Conservation (phyloP, 2,113 vertebrate species). For the Chionis minor region DNA sequence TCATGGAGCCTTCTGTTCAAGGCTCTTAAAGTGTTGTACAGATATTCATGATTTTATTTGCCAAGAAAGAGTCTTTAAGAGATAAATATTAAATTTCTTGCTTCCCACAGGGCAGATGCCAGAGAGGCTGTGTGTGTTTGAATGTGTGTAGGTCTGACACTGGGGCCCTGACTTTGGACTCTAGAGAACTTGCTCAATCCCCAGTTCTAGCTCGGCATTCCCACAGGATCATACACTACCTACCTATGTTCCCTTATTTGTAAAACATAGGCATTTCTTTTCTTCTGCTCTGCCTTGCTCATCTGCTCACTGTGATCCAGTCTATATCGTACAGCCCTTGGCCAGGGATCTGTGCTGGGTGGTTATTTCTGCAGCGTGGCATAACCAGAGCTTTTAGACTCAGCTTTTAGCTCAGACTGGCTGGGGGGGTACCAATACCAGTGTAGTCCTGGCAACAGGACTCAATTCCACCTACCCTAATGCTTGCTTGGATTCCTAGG, state of each 20-base stretch:
- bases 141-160: neutral
- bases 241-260: neutral
- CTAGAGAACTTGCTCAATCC: neutral
- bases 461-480: neutral
- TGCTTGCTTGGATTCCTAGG: neutral
- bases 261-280: neutral
- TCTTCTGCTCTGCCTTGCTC: neutral
- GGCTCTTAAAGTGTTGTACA: slow-evolving; percentile 14
- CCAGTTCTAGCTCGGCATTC: neutral
- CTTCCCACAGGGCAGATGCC: neutral
- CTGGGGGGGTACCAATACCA: neutral
- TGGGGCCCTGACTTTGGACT: neutral
- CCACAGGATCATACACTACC: neutral
- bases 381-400: neutral
- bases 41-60: slow-evolving; percentile 15
- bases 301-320: neutral
- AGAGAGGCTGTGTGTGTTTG: neutral
- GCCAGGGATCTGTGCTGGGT: neutral
- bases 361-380: neutral
- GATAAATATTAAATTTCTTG: slow-evolving; percentile 36
- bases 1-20: slow-evolving; percentile 49
- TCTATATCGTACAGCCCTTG: neutral
- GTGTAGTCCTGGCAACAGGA: neutral
- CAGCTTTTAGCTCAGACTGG: too few species aligned
- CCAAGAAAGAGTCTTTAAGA: slow-evolving; percentile 17